Evolutionary conservation across 2,888 invertebrate genomes (phyloP), one percentile per base, ranked within the genome.

Genomic region (Achlya flavicornis): DNA sequence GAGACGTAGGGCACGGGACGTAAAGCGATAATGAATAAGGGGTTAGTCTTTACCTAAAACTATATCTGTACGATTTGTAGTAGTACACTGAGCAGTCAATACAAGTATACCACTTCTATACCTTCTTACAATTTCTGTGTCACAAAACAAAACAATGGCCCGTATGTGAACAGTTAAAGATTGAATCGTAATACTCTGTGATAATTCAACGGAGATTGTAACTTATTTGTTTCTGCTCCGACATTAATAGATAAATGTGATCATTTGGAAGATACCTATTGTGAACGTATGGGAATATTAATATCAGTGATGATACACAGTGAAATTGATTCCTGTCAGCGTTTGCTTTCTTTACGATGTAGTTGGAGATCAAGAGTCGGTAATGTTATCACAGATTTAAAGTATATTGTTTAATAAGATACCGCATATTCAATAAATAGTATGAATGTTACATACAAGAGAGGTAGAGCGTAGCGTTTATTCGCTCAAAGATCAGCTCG

Each of bases 201-300:
- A 75, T 76, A 70, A 65, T 64, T 53, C 38, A 10, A 1, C 19
- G 53, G 72, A 76, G 70, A 76, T 57, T 58, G 63, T 70, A 68
- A 71, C 68, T 67, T 60, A 60, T 60, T 71, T 76, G 75, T 71
- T 68, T 35, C 33, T 58, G 26, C 48, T 70, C 69, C 70, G 68
- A 69, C 61, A 16, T 61, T 62, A 61, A 32, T 59, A 61, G 69
- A 75, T 76, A 70, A 74, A 74, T 76, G 73, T 62, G 77, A 75
- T 75, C 64, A 71, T 77, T 73, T 73, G 38, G 35, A 3, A 35
- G 72, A 75, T 75, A 69, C 68, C 59, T 75, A 77, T 76, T 75
- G 77, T 71, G 66, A 57, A 14, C 64, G 63, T 72, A 43, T 66
- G 66, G 66, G 61, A 65, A 65, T 64, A 76, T 75, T 73, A 70